Evolutionary conservation across 2,888 invertebrate genomes (phyloP), one percentile per base, ranked within the genome.

Genomic region (Agonum fuliginosum): DNA sequence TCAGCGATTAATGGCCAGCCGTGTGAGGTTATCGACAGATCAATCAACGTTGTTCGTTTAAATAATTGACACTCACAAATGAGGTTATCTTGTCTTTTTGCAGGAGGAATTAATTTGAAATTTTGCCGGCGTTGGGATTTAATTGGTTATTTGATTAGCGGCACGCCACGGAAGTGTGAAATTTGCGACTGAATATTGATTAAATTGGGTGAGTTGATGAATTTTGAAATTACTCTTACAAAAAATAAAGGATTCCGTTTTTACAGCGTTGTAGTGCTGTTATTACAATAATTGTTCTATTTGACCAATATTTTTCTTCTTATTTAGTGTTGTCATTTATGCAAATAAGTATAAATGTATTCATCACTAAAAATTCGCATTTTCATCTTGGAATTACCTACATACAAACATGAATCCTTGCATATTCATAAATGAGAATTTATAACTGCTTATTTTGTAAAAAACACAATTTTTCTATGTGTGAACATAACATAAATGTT

Each of bases 1-100:
- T 34, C 62, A 62, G 14, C 62, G 34, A 30, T 34, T 54, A 54
- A 54, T 54, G 54, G 14, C 62, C 34, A 62, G 62, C 34, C 34
- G 34, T 37, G 62, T 54, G 72, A 72, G 58, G 54, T 54, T 73
- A 73, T 73, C 62, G 73, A 73, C 73, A 58, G 62, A 73, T 73
- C 73, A 73, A 73, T 73, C 73, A 73, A 27, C 62, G 73, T 58
- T 62, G 43, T 62, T 58, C 62, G 74, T 37, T 62, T 62, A 37
- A 75, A 75, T 75, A 75, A 75, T 75, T 75, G 75, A 51, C 75
- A 75, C 75, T 48, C 30, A 48, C 75, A 75, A 75, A 75, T 67
- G 75, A 67, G 48, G 75, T 75, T 75, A 75, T 34, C 75, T 75
- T 75, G 75, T 75, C 75, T 75, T 75, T 75, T 75, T 70, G 75